These are phyloP conservation scores for Zhuqinia jingwanae DNA, from an alignment of 2,888 invertebrate genomes.

Conservation along the genomic window DNA sequence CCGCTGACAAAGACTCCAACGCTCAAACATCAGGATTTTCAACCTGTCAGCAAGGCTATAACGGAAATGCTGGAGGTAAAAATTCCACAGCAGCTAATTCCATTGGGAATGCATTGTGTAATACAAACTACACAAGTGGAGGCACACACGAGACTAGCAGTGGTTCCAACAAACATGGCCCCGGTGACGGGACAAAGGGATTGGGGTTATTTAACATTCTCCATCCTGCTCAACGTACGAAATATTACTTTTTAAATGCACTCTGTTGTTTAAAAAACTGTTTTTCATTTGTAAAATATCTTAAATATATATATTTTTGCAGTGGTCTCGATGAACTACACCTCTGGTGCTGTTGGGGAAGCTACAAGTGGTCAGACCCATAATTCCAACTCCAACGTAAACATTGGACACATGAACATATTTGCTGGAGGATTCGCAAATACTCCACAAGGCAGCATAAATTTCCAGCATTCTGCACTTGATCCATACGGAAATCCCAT, in stretches of 20 bases:
- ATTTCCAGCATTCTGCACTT: constrained; percentile 39
- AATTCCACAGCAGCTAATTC: constrained; percentile 52
- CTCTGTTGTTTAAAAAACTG: too few relatives aligned
- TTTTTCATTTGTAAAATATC: too few relatives aligned
- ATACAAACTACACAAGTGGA: constrained; percentile 27
- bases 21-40: constrained; percentile 46
- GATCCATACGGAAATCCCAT: constrained; percentile 27
- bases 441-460: constrained; percentile 42
- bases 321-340: constrained; percentile 45
- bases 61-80: constrained; percentile 17
- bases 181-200: constrained; percentile 17
- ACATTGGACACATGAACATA: constrained; percentile 48
- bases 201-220: constrained; percentile 33
- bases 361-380: constrained; percentile 56
- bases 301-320: background rate
- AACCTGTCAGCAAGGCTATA: constrained; percentile 57
- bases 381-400: constrained; percentile 26
- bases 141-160: constrained; percentile 37
- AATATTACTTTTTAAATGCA: too few relatives aligned
- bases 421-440: constrained; percentile 56
- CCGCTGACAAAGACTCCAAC: constrained; percentile 17
- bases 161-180: too few relatives aligned
- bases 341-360: constrained; percentile 49
- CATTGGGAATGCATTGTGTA: constrained; percentile 45
- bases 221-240: background rate